These are phyloP conservation scores for Micoletzkya japonica DNA, from an alignment of 2,888 invertebrate genomes.

Conservation along the genomic window DNA sequence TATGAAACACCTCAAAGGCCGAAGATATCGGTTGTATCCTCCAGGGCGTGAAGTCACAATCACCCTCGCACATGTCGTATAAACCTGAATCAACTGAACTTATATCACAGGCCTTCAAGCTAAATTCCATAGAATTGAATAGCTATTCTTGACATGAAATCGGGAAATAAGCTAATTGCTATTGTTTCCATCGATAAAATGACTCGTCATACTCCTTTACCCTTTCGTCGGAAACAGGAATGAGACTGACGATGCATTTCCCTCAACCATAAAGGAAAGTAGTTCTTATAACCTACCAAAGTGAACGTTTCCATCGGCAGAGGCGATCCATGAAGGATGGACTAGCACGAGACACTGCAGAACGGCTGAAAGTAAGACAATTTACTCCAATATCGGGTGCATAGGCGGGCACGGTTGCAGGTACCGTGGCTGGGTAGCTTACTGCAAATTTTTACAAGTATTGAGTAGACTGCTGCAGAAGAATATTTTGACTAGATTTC, in stretches of 20 bases:
- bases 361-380: slow-evolving; percentile 72
- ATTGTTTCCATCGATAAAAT: no score
- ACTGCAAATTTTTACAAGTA: no score
- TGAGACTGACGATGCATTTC: neutral
- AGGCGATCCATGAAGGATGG: slow-evolving; percentile 74
- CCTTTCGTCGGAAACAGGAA: neutral
- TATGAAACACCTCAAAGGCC: neutral
- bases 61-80: slow-evolving; percentile 20
- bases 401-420: no score
- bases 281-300: neutral
- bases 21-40: neutral
- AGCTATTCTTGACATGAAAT: no score
- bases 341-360: slow-evolving; percentile 92
- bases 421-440: no score
- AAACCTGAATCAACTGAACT: slow-evolving; percentile 17
- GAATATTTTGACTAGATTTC: no score
- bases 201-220: no score
- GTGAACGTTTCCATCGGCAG: neutral
- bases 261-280: neutral
- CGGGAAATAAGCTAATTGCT: no score
- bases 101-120: no score
- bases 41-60: slow-evolving; percentile 23
- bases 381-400: no score
- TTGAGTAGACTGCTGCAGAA: no score
- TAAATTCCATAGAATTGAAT: no score